These are phyloP conservation scores for Exaiptasia diaphana DNA, from an alignment of 64 coral and sea anemone species.

Conservation along the genomic window DNA sequence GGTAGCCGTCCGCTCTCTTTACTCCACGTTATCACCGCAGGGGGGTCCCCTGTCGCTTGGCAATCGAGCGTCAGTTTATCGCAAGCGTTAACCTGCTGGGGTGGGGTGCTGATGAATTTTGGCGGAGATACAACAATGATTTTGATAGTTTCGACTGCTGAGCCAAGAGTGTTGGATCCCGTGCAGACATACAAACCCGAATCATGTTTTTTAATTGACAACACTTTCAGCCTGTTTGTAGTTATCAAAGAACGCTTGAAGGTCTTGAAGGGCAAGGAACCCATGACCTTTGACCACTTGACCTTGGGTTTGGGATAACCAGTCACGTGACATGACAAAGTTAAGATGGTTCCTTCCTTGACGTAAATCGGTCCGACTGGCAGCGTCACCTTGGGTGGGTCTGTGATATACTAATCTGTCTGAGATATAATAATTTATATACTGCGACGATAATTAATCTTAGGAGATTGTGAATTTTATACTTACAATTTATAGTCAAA, in stretches of 20 bases:
- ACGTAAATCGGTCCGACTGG: constrained; percentile 24
- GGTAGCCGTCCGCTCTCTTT: too few species aligned
- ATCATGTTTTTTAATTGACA: not conserved
- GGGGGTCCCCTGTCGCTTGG: too few species aligned
- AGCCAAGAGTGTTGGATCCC: constrained; percentile 25
- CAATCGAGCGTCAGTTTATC: too few species aligned
- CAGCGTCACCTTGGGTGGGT: constrained; percentile 11
- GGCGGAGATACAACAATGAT: too few species aligned
- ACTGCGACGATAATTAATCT: too few species aligned
- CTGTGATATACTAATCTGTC: too few species aligned
- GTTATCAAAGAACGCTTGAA: not conserved
- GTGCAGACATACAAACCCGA: constrained; percentile 29
- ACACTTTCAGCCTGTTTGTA: not conserved
- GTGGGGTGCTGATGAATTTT: constrained; percentile 17
- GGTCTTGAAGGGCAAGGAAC: not conserved
- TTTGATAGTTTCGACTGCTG: too few species aligned
- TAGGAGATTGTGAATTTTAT: not conserved
- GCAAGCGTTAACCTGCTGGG: too few species aligned
- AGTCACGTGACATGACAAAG: constrained; percentile 57
- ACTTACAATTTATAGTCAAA: not conserved
- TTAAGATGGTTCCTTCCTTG: constrained; percentile 46
- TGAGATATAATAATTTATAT: too few species aligned
- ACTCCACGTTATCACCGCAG: too few species aligned
- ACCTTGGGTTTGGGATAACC: constrained; percentile 27
- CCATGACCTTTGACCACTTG: constrained; percentile 48